Percentiles rank a stretch among this genome's conserved stretches.
Conservation (phyloP, 2,113 vertebrate genomes). For the Corapipo altera region DNA sequence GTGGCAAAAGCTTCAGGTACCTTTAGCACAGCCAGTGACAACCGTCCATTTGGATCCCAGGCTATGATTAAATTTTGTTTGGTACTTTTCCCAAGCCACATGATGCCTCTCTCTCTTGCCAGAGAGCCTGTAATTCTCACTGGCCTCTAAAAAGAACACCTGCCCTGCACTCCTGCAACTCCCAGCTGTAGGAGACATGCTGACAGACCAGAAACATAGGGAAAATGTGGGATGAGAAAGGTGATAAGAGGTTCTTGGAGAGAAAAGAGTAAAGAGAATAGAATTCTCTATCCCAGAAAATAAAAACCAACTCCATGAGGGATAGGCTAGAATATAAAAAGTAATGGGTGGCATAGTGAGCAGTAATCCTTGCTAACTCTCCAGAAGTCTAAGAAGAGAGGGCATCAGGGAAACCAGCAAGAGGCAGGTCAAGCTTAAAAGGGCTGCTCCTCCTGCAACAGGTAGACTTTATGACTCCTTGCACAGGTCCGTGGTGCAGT, state of each 20-base stretch:
- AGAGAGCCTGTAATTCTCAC: not conserved
- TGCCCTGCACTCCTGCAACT: not conserved
- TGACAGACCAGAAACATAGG: not conserved
- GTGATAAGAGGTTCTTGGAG: not conserved
- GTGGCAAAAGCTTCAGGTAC: not conserved
- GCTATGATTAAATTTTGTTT: slow-evolving; percentile 13
- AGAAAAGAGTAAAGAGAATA: not conserved
- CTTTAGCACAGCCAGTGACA: not conserved
- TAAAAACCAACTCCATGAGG: not conserved
- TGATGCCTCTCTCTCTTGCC: not conserved
- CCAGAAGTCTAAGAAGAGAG: not conserved
- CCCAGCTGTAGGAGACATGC: not conserved
- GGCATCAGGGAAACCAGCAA: not conserved
- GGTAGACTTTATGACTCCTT: not conserved
- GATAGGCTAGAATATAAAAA: not conserved
- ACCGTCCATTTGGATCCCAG: not conserved
- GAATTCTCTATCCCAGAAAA: not conserved
- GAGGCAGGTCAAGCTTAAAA: not conserved
- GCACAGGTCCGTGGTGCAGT: too few species aligned
- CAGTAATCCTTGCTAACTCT: not conserved
- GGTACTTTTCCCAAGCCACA: not conserved
- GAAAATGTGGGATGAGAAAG: not conserved
- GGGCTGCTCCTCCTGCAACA: not conserved
- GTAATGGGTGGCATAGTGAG: not conserved
- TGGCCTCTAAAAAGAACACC: not conserved